Evolutionary conservation across 2,113 vertebrate genomes (phyloP), one percentile per base, ranked within the genome.

Genomic region (Donacobius atricapilla): DNA sequence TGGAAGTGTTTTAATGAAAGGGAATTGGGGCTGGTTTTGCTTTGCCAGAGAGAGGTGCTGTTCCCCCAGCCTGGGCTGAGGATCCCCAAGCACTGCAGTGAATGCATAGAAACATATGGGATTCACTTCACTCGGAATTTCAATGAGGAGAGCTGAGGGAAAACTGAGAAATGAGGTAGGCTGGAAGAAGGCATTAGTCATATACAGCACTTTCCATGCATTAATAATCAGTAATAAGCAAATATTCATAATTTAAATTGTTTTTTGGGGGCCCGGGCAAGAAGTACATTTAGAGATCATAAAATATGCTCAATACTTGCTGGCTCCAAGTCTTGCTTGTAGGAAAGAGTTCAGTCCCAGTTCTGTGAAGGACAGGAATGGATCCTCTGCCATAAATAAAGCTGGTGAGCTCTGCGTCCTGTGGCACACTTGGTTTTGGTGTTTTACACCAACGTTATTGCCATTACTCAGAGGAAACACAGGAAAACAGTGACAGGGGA

Each of bases 161-260:
- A 94, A 96, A 58, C 89, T 4, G 35, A 96, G 87, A 88, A 85
- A 91, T 31, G 71, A 95, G 78, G 82, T 20, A 85, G 93, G 91
- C 66, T 87, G 78, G 39, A 63, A 58, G 78, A 95, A 80, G 65
- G 78, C 75, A 76, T 94, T 94, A 97, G 70, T 94, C 89, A 92
- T 42, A 92, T 66, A 73, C 76, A 89, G 88, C 63, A 84, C 77
- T 95, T 94, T 14, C 94, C 65, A 72, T 91, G 84, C 73, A 95
- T 96, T 97, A 93, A 96, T 96, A 89, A 93, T 86, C 87, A 93
- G 81, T 85, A 83, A 96, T 83, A 91, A 82, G 87, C 71, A 96
- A 94, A 94, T 95, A 93, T 73, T 77, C 84, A 66, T 96, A 72
- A 94, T 87, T 94, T 81, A 92, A 83, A 69, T 73, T 21, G 7